Evolutionary conservation across 1,140 invertebrate genomes (phyloP).

Genomic region (Heliconius hermathena): DNA sequence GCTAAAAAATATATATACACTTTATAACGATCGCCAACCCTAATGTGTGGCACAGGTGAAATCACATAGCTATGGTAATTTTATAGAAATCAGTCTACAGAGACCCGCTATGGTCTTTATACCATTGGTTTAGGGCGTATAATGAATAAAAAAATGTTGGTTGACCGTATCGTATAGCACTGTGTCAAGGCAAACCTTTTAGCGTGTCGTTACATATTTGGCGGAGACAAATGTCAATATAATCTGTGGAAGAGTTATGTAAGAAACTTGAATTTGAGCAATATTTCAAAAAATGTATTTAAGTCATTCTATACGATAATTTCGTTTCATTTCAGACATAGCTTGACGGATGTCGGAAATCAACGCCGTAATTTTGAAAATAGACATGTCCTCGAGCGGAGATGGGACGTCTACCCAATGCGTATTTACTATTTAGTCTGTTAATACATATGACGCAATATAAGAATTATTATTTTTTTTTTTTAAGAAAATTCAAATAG

Average conservation of each 20-base stretch:
- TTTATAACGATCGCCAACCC: not conserved
- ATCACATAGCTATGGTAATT: slow-evolving; percentile 19
- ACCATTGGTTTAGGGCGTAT: not conserved
- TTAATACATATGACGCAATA: no score
- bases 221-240: not conserved
- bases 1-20: no score
- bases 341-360: no score
- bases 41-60: not conserved
- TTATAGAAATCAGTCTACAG: not conserved
- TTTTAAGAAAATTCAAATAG: no score
- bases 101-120: not conserved
- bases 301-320: no score
- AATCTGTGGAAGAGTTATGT: not conserved
- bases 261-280: not conserved
- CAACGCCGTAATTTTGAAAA: no score
- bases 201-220: not conserved
- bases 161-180: not conserved
- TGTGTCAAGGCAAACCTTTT: slow-evolving; percentile 8
- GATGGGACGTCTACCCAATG: no score
- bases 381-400: no score
- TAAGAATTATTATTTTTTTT: no score
- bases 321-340: no score
- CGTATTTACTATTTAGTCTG: no score
- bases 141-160: not conserved
- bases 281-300: not conserved